Percentiles rank a stretch among this genome's conserved stretches.
Conservation (phyloP, 2,113 vertebrate genomes). For the Pyrgilauda ruficollis region DNA sequence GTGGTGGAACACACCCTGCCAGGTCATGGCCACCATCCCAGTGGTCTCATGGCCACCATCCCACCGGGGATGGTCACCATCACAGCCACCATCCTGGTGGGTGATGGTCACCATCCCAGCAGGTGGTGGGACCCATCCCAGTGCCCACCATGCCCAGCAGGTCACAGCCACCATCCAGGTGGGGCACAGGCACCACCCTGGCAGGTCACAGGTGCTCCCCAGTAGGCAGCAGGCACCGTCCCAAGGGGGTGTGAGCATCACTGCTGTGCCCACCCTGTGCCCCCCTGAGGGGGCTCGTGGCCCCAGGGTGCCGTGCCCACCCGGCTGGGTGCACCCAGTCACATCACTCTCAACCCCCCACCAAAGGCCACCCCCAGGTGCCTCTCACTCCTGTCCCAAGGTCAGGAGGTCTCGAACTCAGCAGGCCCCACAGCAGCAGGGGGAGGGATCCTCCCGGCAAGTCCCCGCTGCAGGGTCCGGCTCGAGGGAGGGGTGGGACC, state of each 20-base stretch:
- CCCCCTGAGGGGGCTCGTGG: fast-evolving
- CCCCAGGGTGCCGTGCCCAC: background rate
- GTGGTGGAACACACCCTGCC: background rate
- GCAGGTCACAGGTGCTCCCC: background rate
- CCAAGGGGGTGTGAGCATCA: background rate
- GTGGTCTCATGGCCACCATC: background rate
- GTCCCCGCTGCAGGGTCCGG: fast-evolving
- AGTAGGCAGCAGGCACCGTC: background rate
- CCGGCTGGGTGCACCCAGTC: fast-evolving
- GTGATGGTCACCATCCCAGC: background rate
- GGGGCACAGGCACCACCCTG: background rate
- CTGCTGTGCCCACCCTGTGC: background rate
- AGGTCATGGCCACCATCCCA: background rate
- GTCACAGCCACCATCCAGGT: background rate
- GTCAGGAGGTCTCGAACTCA: background rate
- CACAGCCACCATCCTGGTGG: background rate
- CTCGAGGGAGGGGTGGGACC: background rate
- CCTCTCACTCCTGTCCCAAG: background rate
- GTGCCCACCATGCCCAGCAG: background rate
- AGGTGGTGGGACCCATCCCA: background rate
- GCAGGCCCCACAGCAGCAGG: background rate
- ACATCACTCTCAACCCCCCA: background rate
- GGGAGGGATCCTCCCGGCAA: background rate
- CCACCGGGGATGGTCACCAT: background rate
- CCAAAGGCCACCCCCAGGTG: background rate